A percentile compares a stretch with the other conserved stretches of the same genome.
Conservation (phyloP, 2,888 invertebrate genomes). For the Bursaphelenchus okinawaensis region DNA sequence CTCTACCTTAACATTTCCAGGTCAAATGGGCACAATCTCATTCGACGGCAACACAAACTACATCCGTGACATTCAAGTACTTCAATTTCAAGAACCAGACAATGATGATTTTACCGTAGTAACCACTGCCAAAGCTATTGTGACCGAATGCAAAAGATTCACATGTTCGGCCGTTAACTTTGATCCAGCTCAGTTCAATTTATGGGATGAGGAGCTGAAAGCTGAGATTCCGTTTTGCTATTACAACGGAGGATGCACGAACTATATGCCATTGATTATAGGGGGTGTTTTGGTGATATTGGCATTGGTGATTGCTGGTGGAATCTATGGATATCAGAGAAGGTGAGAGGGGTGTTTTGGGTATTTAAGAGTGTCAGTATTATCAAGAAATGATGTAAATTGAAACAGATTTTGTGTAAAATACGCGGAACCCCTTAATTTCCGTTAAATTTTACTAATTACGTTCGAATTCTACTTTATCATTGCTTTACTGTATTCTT, state of each 20-base stretch:
- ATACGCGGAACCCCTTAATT: too few species aligned
- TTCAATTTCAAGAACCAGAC: neutral
- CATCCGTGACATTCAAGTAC: slow-evolving; percentile 18
- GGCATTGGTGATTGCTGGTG: slow-evolving; percentile 13
- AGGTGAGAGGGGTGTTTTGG: slow-evolving; percentile 10
- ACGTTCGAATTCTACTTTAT: too few species aligned
- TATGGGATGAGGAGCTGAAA: slow-evolving; percentile 15
- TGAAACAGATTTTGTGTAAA: too few species aligned
- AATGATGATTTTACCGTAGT: neutral
- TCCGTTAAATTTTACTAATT: too few species aligned
- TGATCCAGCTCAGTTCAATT: neutral
- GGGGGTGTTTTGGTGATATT: slow-evolving; percentile 14
- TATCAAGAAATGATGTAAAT: too few species aligned
- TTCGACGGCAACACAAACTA: slow-evolving; percentile 23
- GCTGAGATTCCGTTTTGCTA: slow-evolving; percentile 23
- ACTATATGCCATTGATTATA: slow-evolving; percentile 18
- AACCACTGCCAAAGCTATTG: neutral
- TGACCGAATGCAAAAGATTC: slow-evolving; percentile 4
- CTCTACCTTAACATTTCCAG: neutral
- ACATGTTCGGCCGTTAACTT: slow-evolving; percentile 6
- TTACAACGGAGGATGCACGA: slow-evolving; percentile 29
- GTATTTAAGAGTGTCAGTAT: too few species aligned
- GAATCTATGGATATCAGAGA: slow-evolving; percentile 20
- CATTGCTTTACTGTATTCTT: too few species aligned
- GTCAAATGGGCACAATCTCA: slow-evolving; percentile 23